A percentile compares a stretch with the other conserved stretches of the same genome.
Conservation (phyloP, 2,888 invertebrate species). For the Pollenia angustigena region DNA sequence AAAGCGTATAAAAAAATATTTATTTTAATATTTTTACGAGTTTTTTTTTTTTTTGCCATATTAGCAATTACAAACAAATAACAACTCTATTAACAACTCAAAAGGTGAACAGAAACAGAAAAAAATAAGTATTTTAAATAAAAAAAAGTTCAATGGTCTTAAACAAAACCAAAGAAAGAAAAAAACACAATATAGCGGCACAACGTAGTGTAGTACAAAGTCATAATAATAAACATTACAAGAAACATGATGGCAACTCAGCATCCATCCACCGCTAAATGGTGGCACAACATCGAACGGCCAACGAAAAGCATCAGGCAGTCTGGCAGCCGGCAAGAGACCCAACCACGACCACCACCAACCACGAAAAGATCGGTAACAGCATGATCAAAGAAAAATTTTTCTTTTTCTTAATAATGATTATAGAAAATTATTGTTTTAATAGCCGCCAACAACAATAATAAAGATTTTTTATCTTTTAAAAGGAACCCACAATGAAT, state of each 20-base stretch:
- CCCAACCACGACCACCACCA: constrained; percentile 7
- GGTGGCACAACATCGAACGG: constrained; percentile 27
- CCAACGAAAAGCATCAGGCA: constrained; percentile 16
- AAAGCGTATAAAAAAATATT: background rate
- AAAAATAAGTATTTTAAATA: background rate
- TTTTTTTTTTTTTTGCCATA: constrained; percentile 30
- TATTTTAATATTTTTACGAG: background rate
- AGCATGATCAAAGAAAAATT: constrained; percentile 55
- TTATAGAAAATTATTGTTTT: constrained; percentile 41
- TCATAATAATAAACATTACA: constrained; percentile 38
- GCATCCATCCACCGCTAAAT: constrained; percentile 7
- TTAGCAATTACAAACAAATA: constrained; percentile 51
- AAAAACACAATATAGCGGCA: constrained; percentile 19
- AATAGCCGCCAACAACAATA: constrained; percentile 7
- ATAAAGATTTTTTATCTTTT: constrained; percentile 37
- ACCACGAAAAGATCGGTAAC: constrained; percentile 47
- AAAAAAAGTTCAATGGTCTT: constrained; percentile 57
- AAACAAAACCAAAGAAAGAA: constrained; percentile 8
- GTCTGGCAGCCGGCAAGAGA: background rate
- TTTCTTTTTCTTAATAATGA: constrained; percentile 27
- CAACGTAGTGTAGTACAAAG: constrained; percentile 16
- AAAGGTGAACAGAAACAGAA: constrained; percentile 1
- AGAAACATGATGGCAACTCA: constrained; percentile 51
- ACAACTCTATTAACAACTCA: constrained; percentile 56
- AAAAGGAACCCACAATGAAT: constrained; percentile 1